phyloP scores from a whole-genome alignment of 2,888 invertebrate species.

The Caenorhabditis panamensis region DNA sequence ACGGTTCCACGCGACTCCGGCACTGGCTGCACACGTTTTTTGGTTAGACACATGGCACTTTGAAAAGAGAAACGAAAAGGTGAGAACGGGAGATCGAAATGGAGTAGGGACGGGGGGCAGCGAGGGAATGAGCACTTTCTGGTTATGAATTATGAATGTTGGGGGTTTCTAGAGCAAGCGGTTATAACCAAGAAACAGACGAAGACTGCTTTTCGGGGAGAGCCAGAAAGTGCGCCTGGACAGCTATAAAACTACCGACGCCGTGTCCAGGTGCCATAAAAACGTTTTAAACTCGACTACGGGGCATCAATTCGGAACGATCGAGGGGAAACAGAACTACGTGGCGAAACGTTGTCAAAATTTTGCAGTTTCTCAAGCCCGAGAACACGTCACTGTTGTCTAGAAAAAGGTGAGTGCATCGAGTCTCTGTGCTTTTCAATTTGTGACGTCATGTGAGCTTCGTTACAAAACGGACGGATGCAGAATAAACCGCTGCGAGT shows the following conservation, averaged over 20 bases:
- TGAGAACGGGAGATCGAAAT: conserved; percentile 9
- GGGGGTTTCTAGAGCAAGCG: neutral
- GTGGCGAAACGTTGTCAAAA: no score
- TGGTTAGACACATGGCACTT: conserved; percentile 50
- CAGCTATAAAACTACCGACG: neutral
- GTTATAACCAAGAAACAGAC: neutral
- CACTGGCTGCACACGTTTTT: conserved; percentile 58
- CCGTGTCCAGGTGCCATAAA: neutral
- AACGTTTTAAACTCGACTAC: conserved; percentile 1
- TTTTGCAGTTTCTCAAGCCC: no score
- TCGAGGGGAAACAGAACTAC: no score
- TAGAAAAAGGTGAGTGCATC: no score
- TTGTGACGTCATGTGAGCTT: no score
- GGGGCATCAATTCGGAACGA: no score
- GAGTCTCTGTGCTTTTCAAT: no score
- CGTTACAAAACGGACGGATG: no score
- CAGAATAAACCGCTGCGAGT: no score
- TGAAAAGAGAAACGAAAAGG: conserved; percentile 13
- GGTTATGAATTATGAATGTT: neutral
- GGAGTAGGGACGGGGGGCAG: neutral
- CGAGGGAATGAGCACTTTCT: neutral
- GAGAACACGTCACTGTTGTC: no score
- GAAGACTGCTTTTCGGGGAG: neutral
- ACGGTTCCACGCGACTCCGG: conserved; percentile 7
- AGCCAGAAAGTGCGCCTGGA: conserved; percentile 14